These are phyloP conservation scores for Heliangelus exortis DNA, from an alignment of 2,797 vertebrate species.

Conservation along the genomic window DNA sequence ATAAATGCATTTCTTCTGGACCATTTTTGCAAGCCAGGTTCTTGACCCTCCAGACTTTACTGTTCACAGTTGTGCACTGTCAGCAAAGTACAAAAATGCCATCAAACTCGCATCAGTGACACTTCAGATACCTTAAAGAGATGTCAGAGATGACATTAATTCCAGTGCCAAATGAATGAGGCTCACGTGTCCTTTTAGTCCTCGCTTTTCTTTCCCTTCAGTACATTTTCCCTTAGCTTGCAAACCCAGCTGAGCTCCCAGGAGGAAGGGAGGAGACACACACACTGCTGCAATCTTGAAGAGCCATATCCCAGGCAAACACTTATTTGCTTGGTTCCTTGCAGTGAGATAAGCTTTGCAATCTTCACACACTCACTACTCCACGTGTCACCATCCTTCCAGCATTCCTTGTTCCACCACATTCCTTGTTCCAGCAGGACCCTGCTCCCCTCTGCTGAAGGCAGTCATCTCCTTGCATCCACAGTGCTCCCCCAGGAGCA, in stretches of 20 bases:
- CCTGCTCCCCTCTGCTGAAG: neutral
- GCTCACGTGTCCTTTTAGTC: neutral
- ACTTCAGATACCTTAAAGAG: neutral
- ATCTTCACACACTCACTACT: neutral
- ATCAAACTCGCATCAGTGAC: neutral
- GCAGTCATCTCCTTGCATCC: neutral
- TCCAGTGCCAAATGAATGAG: neutral
- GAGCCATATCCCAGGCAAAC: neutral
- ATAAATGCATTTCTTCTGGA: neutral
- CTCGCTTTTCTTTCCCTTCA: neutral
- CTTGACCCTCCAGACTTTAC: neutral
- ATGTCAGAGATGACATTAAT: neutral
- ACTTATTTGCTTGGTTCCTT: neutral
- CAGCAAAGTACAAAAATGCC: neutral
- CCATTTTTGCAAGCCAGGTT: neutral
- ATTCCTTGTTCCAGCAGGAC: neutral
- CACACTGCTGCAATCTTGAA: neutral
- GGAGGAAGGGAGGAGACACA: conserved; percentile 6
- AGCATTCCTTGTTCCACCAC: neutral
- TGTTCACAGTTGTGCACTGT: neutral
- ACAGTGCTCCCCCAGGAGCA: neutral
- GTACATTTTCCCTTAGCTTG: neutral
- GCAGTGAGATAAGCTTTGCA: conserved; percentile 15
- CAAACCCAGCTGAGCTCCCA: conserved; percentile 19
- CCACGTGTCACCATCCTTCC: neutral